Percentiles rank a stretch among this genome's conserved stretches.
Conservation (phyloP, 1,140 invertebrate genomes). For the Microplitis demolitor region DNA sequence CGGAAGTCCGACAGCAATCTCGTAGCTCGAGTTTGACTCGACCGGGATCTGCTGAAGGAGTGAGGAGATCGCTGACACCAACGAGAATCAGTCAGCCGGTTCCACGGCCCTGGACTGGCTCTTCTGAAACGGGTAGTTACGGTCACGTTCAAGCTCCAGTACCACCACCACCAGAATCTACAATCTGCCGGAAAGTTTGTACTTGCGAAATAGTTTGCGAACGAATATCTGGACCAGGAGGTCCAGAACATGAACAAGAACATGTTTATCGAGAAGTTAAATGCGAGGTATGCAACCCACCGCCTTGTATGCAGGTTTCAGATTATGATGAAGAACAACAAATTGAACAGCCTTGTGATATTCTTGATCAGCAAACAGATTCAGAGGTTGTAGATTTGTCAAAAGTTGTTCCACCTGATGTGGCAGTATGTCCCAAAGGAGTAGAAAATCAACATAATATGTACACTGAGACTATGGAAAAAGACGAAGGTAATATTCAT, state of each 20-base stretch:
- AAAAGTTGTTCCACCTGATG: slow-evolving; percentile 45
- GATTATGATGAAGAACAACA: slow-evolving; percentile 23
- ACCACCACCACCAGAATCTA: slow-evolving; percentile 27
- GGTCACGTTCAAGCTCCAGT: slow-evolving; percentile 39
- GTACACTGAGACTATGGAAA: slow-evolving; percentile 53
- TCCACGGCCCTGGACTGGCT: slow-evolving; percentile 55
- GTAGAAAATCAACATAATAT: slow-evolving; percentile 54
- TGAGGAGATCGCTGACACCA: slow-evolving; percentile 54
- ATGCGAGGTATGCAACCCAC: slow-evolving; percentile 28
- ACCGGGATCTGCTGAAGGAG: slow-evolving; percentile 50
- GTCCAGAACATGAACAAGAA: slow-evolving; percentile 46
- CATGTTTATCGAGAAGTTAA: slow-evolving; percentile 42
- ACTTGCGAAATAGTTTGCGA: slow-evolving; percentile 43
- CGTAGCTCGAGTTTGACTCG: slow-evolving; percentile 39
- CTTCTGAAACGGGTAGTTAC: slow-evolving; percentile 42
- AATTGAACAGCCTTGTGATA: slow-evolving; percentile 29
- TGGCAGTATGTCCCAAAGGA: slow-evolving; percentile 46
- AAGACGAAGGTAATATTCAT: slow-evolving; percentile 52
- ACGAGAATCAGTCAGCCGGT: slow-evolving; percentile 56
- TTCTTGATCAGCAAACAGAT: slow-evolving; percentile 41
- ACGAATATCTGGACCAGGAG: slow-evolving; percentile 29
- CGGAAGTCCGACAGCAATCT: slow-evolving; percentile 35
- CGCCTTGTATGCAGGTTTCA: slow-evolving; percentile 14
- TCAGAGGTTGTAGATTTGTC: slow-evolving; percentile 41
- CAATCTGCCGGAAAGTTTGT: slow-evolving; percentile 43